Evolutionary conservation across 2,113 vertebrate species (phyloP), one percentile per base, ranked within the genome.

Genomic region (Cepphus grylle): DNA sequence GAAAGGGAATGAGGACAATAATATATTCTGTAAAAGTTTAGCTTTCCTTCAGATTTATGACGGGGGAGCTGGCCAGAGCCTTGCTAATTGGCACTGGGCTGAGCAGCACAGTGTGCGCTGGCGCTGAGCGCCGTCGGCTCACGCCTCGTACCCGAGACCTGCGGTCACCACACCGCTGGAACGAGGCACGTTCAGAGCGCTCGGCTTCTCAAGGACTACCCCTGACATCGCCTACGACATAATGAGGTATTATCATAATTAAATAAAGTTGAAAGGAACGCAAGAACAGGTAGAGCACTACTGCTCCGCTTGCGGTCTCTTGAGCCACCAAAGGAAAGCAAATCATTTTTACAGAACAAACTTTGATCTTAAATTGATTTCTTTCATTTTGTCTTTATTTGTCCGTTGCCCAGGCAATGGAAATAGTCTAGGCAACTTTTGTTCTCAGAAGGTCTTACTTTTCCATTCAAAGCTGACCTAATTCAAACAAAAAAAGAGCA

Each of bases 121-220:
- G 20, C 15, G 0, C 12, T 2, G 27, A 18, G 16, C 55, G 11
- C 32, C 1, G 12, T 3, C 30, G 19, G 65, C 53, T 62, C 59
- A 6, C 34, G 6, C 14, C 43, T 8, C 4, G 4, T 2, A 3
- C 43, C 69, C 3, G 9, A 9, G 36, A 7, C 17, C 62, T 3
- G 43, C 45, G 6, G 63, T 2, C 42, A 3, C 4, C 19, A 5
- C 62, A 4, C 21, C 13, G 10, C 50, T 5, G n/a, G 8, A 8
- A 34, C 6, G 5, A 19, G 78, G 34, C 14, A 1, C 0, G 12
- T 5, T 10, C 13, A 0, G 3, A 3, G 32, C 11, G 21, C 19
- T 4, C 36, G 12, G 45, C 80, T 29, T 22, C 85, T 17, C 47
- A 3, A 12, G 74, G 38, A 13, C 55, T 14, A 3, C 36, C 38